phyloP scores from a whole-genome alignment of 2,113 vertebrate species.

The Syngnathus scovelli region DNA sequence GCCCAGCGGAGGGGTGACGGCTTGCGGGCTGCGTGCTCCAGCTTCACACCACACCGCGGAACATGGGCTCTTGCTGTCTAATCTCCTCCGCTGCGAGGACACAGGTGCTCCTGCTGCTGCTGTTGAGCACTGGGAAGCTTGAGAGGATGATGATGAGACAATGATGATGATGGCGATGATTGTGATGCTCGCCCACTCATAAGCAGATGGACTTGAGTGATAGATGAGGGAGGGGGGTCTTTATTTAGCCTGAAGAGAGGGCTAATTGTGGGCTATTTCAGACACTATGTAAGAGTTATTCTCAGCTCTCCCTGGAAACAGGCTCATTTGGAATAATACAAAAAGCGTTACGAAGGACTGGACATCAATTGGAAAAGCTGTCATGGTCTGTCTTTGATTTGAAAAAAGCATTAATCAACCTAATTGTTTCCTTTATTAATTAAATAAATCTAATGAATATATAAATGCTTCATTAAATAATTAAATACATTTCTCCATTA shows the following conservation, averaged over 20 bases:
- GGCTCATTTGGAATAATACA: not conserved
- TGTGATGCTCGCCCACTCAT: conserved; percentile 22
- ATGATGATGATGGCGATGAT: not conserved
- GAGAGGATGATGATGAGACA: not conserved
- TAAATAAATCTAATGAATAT: no score
- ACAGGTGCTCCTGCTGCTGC: conserved; percentile 11
- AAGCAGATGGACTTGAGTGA: conserved; percentile 28
- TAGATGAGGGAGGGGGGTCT: conserved; percentile 8
- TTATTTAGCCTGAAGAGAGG: not conserved
- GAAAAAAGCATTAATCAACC: no score
- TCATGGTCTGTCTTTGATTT: no score
- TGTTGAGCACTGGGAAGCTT: not conserved
- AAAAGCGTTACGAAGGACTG: not conserved
- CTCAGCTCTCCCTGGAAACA: not conserved
- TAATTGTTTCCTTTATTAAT: no score
- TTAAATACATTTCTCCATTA: no score
- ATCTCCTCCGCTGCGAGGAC: not conserved
- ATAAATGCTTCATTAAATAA: no score
- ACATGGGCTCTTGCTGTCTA: conserved; percentile 24
- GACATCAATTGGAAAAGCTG: not conserved
- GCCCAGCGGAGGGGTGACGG: conserved; percentile 67
- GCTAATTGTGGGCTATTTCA: conserved; percentile 1
- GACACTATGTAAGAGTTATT: conserved; percentile 7
- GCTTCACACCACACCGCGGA: conserved; percentile 55
- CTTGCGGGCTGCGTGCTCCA: conserved; percentile 67